These are phyloP conservation scores for Netelia melanura DNA, from an alignment of 2,888 invertebrate species.

Conservation along the genomic window DNA sequence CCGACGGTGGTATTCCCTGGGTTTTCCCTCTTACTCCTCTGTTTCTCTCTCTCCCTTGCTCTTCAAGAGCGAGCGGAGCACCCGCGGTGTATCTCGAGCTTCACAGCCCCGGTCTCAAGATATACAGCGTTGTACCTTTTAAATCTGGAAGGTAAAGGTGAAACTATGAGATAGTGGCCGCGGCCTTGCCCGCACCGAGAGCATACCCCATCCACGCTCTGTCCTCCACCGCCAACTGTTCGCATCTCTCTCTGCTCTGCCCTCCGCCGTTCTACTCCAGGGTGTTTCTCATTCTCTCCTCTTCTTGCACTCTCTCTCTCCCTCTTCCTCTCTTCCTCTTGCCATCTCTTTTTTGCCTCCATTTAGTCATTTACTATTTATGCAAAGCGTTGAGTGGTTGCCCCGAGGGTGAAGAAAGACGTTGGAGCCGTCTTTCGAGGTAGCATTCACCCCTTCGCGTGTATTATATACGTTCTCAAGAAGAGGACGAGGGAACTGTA, in stretches of 20 bases:
- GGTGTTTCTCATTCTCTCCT: not conserved
- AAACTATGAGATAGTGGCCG: constrained; percentile 67
- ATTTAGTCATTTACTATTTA: constrained; percentile 79
- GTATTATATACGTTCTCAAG: constrained; percentile 12
- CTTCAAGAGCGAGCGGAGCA: not conserved
- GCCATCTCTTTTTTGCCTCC: constrained; percentile 56
- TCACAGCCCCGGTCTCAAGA: constrained; percentile 11
- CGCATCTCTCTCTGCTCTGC: constrained; percentile 46
- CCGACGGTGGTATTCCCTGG: not conserved
- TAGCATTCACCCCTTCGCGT: constrained; percentile 10
- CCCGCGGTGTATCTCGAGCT: constrained; percentile 45
- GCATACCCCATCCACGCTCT: constrained; percentile 24
- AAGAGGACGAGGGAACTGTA: constrained; percentile 20
- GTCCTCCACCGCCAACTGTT: constrained; percentile 35
- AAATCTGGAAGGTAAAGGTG: constrained; percentile 70
- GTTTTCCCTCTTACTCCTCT: constrained; percentile 19
- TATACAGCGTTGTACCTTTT: constrained; percentile 60
- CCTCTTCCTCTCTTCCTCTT: not conserved
- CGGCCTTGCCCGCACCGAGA: constrained; percentile 47
- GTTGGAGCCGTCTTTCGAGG: constrained; percentile 57
- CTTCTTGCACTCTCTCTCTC: not conserved
- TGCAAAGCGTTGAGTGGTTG: constrained; percentile 69
- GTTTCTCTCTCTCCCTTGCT: constrained; percentile 12
- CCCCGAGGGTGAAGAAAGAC: constrained; percentile 46
- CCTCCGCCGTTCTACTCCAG: constrained; percentile 30